These are phyloP conservation scores for Coranthus polyacanthus DNA, from an alignment of 2,797 vertebrate species.

Conservation along the genomic window DNA sequence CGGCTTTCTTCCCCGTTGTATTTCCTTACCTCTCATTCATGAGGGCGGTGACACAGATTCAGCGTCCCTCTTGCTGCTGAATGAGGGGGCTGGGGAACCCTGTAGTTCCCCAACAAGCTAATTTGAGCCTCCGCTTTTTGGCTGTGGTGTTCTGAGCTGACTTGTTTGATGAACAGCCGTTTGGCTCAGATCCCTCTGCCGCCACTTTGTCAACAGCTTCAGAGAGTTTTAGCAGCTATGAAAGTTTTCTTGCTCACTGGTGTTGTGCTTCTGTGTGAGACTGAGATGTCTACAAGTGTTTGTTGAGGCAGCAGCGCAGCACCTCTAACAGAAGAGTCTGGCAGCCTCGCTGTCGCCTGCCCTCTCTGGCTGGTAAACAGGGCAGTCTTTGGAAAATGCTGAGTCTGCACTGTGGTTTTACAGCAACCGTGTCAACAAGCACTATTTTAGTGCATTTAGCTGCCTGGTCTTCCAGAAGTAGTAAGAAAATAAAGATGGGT, in stretches of 20 bases:
- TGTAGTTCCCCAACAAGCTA: slow-evolving; percentile 62
- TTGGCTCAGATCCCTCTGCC: slow-evolving; percentile 46
- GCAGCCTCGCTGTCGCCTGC: slow-evolving; percentile 73
- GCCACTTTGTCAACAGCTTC: slow-evolving; percentile 44
- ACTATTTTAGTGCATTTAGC: slow-evolving; percentile 77
- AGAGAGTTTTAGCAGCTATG: slow-evolving; percentile 35
- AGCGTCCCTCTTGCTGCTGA: slow-evolving; percentile 21
- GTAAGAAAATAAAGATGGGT: slow-evolving; percentile 60
- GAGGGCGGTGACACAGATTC: slow-evolving; percentile 42
- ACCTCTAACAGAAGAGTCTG: slow-evolving; percentile 68
- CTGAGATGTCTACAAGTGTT: slow-evolving; percentile 45
- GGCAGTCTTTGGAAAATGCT: slow-evolving; percentile 82
- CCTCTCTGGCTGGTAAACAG: slow-evolving; percentile 78
- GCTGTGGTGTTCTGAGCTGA: slow-evolving; percentile 43
- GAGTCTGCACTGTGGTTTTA: slow-evolving; percentile 81
- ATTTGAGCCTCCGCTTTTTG: slow-evolving; percentile 62
- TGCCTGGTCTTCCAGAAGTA: slow-evolving; percentile 49
- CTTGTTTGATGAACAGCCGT: slow-evolving; percentile 48
- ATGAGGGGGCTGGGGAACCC: slow-evolving; percentile 45
- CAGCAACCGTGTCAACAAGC: slow-evolving; percentile 81
- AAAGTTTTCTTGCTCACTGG: slow-evolving; percentile 41
- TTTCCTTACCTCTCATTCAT: slow-evolving; percentile 29
- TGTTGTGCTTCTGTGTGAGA: slow-evolving; percentile 38
- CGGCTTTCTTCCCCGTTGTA: too few relatives aligned
- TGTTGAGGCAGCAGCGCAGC: slow-evolving; percentile 47